These are phyloP conservation scores for Xiphorhynchus erythropygius DNA, from an alignment of 2,797 vertebrate genomes.

Conservation along the genomic window DNA sequence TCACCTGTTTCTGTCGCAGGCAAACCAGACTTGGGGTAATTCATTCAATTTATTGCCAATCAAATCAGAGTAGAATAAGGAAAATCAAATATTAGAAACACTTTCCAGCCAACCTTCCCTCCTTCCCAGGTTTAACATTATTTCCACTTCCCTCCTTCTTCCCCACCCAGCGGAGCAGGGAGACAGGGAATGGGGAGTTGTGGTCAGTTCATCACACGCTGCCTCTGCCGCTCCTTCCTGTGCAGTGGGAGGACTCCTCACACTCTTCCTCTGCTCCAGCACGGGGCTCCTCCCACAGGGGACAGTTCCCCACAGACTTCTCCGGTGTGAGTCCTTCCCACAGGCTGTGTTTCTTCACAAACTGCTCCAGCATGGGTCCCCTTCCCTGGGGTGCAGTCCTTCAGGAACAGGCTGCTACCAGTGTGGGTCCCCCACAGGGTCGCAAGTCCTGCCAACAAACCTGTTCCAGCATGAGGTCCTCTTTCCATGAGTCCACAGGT, in stretches of 20 bases:
- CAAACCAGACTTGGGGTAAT: not conserved
- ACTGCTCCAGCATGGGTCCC: not conserved
- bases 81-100: not conserved
- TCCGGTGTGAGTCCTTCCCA: not conserved
- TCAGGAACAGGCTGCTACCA: not conserved
- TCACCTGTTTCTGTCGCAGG: not conserved
- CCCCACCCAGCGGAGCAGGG: not conserved
- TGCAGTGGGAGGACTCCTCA: not conserved
- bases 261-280: not conserved
- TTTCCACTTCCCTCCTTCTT: not conserved
- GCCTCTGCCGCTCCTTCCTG: not conserved
- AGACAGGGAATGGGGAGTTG: no score
- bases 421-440: no score
- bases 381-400: not conserved
- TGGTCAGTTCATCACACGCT: fast-evolving
- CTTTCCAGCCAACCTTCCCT: not conserved
- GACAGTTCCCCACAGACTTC: not conserved
- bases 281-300: not conserved
- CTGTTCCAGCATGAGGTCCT: not conserved
- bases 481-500: not conserved
- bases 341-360: not conserved
- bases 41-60: not conserved
- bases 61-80: not conserved
- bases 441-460: not conserved
- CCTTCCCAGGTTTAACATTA: not conserved